A percentile compares a stretch with the other conserved stretches of the same genome.
Evolutionary conservation across 2,113 vertebrate genomes (phyloP).

Genomic region (Sorex fumeus): DNA sequence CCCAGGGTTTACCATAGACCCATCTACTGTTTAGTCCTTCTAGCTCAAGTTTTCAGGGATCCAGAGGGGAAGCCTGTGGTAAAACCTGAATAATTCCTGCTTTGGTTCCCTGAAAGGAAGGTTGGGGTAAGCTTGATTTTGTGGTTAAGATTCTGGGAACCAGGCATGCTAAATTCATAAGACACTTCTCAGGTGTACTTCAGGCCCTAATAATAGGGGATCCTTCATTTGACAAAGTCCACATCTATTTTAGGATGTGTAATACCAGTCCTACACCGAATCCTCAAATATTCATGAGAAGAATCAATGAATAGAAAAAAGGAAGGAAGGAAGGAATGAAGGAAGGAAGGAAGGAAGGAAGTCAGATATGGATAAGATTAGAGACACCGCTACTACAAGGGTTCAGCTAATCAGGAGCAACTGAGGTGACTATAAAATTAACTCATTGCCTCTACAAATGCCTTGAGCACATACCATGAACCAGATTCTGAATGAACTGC

Average conservation of each 20-base stretch:
- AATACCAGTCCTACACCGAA: neutral
- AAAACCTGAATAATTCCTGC: constrained; percentile 22
- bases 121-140: neutral
- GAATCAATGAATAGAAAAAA: neutral
- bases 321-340: no score
- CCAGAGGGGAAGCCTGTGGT: constrained; percentile 24
- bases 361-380: neutral
- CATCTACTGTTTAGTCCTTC: neutral
- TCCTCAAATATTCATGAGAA: constrained; percentile 24
- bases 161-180: neutral
- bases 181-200: neutral
- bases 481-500: neutral
- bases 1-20: neutral
- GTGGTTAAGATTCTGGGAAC: neutral
- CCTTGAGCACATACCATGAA: neutral
- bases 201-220: neutral
- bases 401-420: neutral
- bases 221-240: constrained; percentile 7
- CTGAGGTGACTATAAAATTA: neutral
- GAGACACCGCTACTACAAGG: neutral
- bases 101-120: neutral
- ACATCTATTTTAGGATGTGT: neutral
- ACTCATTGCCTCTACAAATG: neutral
- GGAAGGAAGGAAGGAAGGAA: neutral
- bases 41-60: constrained; percentile 5